These are phyloP conservation scores for Cataglyphis rosenhaueri DNA, from an alignment of 2,888 invertebrate species.

Conservation along the genomic window DNA sequence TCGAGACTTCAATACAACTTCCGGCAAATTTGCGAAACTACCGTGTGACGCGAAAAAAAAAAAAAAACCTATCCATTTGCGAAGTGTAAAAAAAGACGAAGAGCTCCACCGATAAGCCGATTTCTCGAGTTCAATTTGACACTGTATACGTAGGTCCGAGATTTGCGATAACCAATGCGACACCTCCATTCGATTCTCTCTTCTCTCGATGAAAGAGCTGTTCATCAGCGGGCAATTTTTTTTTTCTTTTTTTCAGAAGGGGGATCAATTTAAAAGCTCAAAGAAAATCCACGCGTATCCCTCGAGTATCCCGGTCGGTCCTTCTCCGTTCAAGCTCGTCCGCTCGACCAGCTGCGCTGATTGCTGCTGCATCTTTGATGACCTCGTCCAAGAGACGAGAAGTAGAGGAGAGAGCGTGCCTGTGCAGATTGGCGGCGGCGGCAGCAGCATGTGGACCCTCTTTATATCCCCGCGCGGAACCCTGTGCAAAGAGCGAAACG, in stretches of 20 bases:
- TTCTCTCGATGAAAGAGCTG: slow-evolving; percentile 27
- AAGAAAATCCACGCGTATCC: slow-evolving; percentile 81
- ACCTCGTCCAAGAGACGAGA: slow-evolving; percentile 83
- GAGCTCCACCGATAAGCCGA: slow-evolving; percentile 41
- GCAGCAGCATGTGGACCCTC: not conserved
- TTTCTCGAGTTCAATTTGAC: slow-evolving; percentile 46
- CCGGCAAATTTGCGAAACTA: not conserved
- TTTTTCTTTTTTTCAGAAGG: slow-evolving; percentile 52
- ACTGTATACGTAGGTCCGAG: slow-evolving; percentile 23
- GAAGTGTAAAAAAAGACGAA: not conserved
- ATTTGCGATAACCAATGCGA: slow-evolving; percentile 23
- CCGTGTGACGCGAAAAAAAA: not conserved
- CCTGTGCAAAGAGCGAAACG: slow-evolving; percentile 83
- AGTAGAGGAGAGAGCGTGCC: slow-evolving; percentile 67
- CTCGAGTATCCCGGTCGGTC: slow-evolving; percentile 72
- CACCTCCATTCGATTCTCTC: slow-evolving; percentile 35
- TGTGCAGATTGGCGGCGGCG: slow-evolving; percentile 72
- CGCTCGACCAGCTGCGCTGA: slow-evolving; percentile 84
- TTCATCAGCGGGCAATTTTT: slow-evolving; percentile 12
- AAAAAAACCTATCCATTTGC: not conserved
- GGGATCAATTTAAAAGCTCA: slow-evolving; percentile 82
- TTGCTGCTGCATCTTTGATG: slow-evolving; percentile 86
- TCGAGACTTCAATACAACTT: slow-evolving; percentile 10
- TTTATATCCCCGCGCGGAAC: slow-evolving; percentile 73
- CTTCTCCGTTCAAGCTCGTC: slow-evolving; percentile 75